phyloP scores from a whole-genome alignment of 2,113 vertebrate genomes.

The Gulo gulo region DNA sequence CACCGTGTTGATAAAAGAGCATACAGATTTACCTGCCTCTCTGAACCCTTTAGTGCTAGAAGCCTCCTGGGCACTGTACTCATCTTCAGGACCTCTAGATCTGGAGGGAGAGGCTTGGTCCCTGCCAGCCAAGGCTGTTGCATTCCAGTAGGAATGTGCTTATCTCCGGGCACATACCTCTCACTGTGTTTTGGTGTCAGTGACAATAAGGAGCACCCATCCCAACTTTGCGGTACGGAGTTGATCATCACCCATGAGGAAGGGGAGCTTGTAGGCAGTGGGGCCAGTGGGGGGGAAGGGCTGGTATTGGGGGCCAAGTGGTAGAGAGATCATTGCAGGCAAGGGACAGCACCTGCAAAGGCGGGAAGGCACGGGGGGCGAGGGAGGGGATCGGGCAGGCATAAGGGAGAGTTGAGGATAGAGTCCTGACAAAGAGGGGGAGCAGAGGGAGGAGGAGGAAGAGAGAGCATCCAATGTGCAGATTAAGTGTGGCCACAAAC shows the following conservation, averaged over 20 bases:
- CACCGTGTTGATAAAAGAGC: neutral
- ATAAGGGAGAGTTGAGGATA: neutral
- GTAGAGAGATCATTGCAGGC: neutral
- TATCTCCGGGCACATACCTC: neutral
- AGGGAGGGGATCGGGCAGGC: neutral
- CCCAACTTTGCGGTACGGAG: neutral
- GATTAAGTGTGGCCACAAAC: neutral
- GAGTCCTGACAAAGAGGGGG: neutral
- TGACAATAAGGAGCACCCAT: neutral
- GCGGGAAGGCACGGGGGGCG: too few relatives aligned
- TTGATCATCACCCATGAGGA: neutral
- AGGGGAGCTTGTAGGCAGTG: neutral
- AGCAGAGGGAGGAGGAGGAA: neutral
- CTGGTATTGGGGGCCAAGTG: neutral
- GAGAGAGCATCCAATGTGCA: neutral
- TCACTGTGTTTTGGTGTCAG: neutral
- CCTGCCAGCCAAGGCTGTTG: accelerated
- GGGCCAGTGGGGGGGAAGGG: neutral
- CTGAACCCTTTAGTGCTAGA: neutral
- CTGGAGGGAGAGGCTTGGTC: neutral
- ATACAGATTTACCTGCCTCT: neutral
- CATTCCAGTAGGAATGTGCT: neutral
- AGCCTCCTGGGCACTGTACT: neutral
- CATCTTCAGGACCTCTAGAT: neutral
- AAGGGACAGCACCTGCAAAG: neutral